Percentiles rank a stretch among this genome's conserved stretches.
Conservation (phyloP, 2,888 invertebrate genomes). For the Mythimna albipuncta region DNA sequence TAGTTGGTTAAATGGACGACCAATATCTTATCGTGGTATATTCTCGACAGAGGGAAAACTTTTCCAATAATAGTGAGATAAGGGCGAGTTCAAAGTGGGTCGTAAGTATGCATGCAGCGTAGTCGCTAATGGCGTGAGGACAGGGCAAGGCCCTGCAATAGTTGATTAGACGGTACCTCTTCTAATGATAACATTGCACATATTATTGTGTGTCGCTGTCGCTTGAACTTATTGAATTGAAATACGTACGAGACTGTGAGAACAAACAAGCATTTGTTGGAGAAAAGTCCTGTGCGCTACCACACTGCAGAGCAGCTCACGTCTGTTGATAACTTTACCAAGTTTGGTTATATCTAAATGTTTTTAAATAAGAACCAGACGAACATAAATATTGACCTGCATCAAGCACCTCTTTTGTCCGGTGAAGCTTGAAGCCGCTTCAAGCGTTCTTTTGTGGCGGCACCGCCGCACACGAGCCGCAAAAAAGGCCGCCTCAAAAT, state of each 20-base stretch:
- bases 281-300: too few relatives aligned
- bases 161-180: slow-evolving; percentile 33
- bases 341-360: too few relatives aligned
- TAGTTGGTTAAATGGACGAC: slow-evolving; percentile 41
- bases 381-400: too few relatives aligned
- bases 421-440: too few relatives aligned
- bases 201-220: slow-evolving; percentile 7
- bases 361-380: too few relatives aligned
- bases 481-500: too few relatives aligned
- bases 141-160: slow-evolving; percentile 48
- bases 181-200: slow-evolving; percentile 18
- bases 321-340: too few relatives aligned
- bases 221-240: slow-evolving; percentile 15
- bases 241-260: background rate
- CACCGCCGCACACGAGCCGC: too few relatives aligned
- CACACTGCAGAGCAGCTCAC: too few relatives aligned
- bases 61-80: slow-evolving; percentile 69
- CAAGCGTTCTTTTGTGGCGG: too few relatives aligned
- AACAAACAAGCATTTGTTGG: too few relatives aligned
- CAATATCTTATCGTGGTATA: slow-evolving; percentile 54
- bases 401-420: too few relatives aligned
- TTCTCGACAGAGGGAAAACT: slow-evolving; percentile 68
- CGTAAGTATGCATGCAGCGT: slow-evolving; percentile 74
- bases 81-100: slow-evolving; percentile 68
- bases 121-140: slow-evolving; percentile 71